Evolutionary conservation across 2,113 vertebrate genomes (phyloP), one percentile per base, ranked within the genome.

Genomic region (Nerophis lumbriciformis): DNA sequence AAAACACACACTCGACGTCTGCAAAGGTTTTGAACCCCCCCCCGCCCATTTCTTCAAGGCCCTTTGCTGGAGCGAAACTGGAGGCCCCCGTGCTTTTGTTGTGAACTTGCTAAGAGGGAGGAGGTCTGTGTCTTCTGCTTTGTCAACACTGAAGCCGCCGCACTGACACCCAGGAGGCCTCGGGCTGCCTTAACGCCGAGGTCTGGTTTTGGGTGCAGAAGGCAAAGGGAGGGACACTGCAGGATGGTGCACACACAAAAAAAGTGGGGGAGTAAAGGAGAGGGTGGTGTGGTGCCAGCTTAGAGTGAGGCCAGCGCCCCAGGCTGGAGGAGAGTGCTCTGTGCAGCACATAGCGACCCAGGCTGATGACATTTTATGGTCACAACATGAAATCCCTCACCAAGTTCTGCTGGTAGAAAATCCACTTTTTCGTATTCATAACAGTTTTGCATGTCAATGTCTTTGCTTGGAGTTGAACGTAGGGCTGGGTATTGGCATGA

Each of bases 301-400:
- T 57, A 19, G 11, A 83, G 77, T 83, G 82, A 76, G 87, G 77
- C 83, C 82, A 85, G 76, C 35, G 81, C 88, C 79, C 69, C 39
- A 16, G 89, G 86, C 84, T 42, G 66, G 65, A 83, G 70, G 63
- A 85, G 80, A 84, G 77, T 65, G 81, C 82, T 87, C 80, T 80
- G 79, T 85, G 82, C 77, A 80, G 78, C 75, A 85, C 85, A 84
- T 81, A 81, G 79, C 73, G 79, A 81, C 81, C 69, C 65, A 77
- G 71, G 83, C 81, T 91, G 87, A 91, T 88, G 85, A 90, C 88
- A 91, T 89, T 87, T 88, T 85, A 79, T 89, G 84, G 88, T 90
- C 85, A 87, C 81, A 87, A 79, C 77, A 85, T 88, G 88, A 84
- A 90, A 88, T 88, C 82, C 79, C 81, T 78, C 61, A 81, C 73